Conservation (phyloP, 35 echinoderm and acorn worm genomes). For the Holothuria glaberrima region DNA sequence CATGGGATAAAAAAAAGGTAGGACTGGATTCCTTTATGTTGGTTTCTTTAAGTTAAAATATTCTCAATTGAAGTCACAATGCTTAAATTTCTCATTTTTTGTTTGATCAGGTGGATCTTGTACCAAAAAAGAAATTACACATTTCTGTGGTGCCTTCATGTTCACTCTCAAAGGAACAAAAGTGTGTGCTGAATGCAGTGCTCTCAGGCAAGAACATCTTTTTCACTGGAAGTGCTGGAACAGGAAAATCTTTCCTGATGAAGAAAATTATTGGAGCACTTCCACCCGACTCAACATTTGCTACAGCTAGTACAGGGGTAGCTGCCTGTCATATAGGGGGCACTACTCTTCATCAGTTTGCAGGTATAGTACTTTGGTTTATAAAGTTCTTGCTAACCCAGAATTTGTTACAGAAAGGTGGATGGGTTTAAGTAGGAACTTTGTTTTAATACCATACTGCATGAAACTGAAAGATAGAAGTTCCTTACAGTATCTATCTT, state of each 20-base stretch:
- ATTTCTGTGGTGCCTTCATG: conserved; percentile 37
- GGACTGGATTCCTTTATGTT: no score
- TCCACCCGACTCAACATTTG: conserved; percentile 93
- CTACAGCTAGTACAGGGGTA: conserved; percentile 95
- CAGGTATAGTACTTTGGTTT: conserved; percentile 62
- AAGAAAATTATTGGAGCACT: conserved; percentile 90
- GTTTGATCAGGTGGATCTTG: conserved; percentile 18
- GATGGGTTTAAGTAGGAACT: no score
- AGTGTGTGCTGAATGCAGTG: conserved; percentile 85
- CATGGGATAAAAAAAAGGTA: no score
- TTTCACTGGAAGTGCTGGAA: conserved; percentile 99
- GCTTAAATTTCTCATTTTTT: neutral
- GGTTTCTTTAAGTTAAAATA: no score
- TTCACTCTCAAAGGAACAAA: conserved; percentile 77
- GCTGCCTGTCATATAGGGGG: conserved; percentile 99
- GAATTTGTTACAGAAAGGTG: no score
- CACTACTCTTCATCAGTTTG: conserved; percentile 98
- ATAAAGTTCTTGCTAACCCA: no score
- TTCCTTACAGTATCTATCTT: no score
- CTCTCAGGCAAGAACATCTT: conserved; percentile 84
- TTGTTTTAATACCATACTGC: no score
- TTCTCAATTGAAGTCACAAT: no score
- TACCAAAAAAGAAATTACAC: conserved; percentile 81
- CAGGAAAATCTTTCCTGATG: conserved; percentile 98
- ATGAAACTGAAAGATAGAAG: no score